Base-by-base conservation (phyloP, 1,140 invertebrate genomes). In the Chironomus tepperi region DNA sequence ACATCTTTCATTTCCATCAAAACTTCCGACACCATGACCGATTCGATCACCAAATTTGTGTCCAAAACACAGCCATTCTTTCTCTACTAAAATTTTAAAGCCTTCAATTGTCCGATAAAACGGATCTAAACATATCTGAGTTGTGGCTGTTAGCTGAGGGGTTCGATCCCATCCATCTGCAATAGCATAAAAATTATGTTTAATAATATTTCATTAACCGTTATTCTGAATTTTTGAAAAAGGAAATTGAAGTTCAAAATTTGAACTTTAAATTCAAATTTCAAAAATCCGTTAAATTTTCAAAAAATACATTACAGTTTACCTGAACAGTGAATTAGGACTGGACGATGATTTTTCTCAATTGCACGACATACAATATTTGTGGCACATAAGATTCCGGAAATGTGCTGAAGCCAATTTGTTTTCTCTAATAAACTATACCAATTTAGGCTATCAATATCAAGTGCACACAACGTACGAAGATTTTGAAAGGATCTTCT, bases 91-190 rank as follows among this genome's bases (percentile, higher is more conserved):
- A 67, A 94, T 87, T 82, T 93, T 91, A 83, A 98, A 98, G 75
- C 95, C 96, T 91, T 96, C 80, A 75, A 96, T 87, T 8, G 96
- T 98, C 76, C 96, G 84, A 83, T 98, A 98, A 84, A 91, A 94
- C 8, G 95, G 94, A 86, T 98, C 96, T 16, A 98, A 84, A 78
- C 97, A 84, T n/a, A 98, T 85, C 83, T 98, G 90, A 16, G 94
- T 93, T 57, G 97, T 86, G 10, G 95, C 90, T 3, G 95, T 92
- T 77, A 98, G 94, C 84, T 98, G 96, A 7, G 96, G 93, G 65
- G 96, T 98, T 76, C 96, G 87, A 84, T 98, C 96, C 96, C 96
- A 98, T 7, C 96, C 96, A 85, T 98, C 96, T 2, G 93, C 96
- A 34, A 57, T n/a, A n/a, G n/a, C n/a, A n/a, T n/a, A n/a, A n/a